Conservation (phyloP, 2,113 vertebrate species). For the Cathartes aura region DNA sequence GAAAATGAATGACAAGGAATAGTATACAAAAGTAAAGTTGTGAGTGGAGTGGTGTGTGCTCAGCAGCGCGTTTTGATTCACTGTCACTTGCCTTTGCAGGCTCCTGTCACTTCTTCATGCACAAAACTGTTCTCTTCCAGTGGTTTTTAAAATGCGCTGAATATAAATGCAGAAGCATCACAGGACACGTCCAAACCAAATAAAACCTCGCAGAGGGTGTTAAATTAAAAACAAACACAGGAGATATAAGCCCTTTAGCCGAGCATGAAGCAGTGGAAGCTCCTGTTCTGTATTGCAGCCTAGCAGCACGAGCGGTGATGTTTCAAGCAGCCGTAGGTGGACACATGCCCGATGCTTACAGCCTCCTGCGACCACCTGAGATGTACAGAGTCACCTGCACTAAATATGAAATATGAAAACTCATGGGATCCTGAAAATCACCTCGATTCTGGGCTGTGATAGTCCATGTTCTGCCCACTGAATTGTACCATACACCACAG, state of each 20-base stretch:
- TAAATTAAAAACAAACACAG: not conserved
- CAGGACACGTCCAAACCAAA: not conserved
- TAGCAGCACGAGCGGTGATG: accelerated
- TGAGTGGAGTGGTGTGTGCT: not conserved
- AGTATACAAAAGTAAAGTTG: not conserved
- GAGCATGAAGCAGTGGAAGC: not conserved
- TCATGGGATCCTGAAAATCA: not conserved
- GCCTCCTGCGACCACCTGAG: not conserved
- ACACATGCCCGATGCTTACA: accelerated
- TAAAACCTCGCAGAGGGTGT: not conserved
- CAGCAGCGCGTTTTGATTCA: not conserved
- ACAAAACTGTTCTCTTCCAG: not conserved
- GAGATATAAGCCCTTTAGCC: accelerated
- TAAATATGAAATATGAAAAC: not conserved
- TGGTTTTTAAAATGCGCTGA: not conserved
- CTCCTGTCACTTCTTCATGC: not conserved
- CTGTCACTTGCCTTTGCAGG: not conserved
- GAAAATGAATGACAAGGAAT: not conserved
- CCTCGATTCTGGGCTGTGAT: not conserved
- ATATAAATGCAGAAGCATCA: not conserved
- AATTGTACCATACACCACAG: accelerated
- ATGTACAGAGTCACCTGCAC: not conserved
- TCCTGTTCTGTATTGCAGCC: not conserved
- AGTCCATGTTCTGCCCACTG: not conserved
- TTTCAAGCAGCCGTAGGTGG: accelerated